Conservation (phyloP, 1,140 invertebrate species). For the Trichogramma pretiosum region DNA sequence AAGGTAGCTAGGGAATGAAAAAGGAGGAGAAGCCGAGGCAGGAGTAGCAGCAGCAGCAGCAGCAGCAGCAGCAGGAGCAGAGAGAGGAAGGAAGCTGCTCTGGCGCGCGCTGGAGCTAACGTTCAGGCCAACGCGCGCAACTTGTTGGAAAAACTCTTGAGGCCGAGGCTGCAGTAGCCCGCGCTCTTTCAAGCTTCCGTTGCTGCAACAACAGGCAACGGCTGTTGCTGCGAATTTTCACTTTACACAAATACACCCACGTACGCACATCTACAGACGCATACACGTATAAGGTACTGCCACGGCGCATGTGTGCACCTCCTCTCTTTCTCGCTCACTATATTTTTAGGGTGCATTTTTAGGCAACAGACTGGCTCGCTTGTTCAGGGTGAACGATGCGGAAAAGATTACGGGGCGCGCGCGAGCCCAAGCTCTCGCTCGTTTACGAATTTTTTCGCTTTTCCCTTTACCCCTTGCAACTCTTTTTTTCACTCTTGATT, state of each 20-base stretch:
- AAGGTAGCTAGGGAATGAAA: not conserved
- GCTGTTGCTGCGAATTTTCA: too few relatives aligned
- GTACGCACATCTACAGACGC: too few relatives aligned
- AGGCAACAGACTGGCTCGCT: too few relatives aligned
- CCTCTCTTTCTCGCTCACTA: not conserved
- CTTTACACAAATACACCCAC: too few relatives aligned
- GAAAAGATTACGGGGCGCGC: conserved; percentile 12
- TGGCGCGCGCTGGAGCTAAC: too few relatives aligned
- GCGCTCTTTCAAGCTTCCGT: not conserved
- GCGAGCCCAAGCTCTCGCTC: not conserved
- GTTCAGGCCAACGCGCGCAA: conserved; percentile 9
- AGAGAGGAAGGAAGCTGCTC: conserved; percentile 5
- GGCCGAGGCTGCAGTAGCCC: conserved; percentile 1
- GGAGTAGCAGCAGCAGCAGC: too few relatives aligned
- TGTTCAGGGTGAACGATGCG: too few relatives aligned
- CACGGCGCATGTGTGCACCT: not conserved
- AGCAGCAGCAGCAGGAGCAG: not conserved
- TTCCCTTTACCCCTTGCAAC: not conserved
- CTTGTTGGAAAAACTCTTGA: conserved; percentile 14
- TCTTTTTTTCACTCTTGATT: not conserved
- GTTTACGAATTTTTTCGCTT: not conserved
- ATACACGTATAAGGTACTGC: too few relatives aligned
- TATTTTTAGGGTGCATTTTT: conserved; percentile 4
- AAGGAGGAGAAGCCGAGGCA: not conserved
- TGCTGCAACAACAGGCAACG: conserved; percentile 1